Evolutionary conservation across 2,113 vertebrate genomes (phyloP), one percentile per base, ranked within the genome.

Genomic region (Oophaga pumilio): DNA sequence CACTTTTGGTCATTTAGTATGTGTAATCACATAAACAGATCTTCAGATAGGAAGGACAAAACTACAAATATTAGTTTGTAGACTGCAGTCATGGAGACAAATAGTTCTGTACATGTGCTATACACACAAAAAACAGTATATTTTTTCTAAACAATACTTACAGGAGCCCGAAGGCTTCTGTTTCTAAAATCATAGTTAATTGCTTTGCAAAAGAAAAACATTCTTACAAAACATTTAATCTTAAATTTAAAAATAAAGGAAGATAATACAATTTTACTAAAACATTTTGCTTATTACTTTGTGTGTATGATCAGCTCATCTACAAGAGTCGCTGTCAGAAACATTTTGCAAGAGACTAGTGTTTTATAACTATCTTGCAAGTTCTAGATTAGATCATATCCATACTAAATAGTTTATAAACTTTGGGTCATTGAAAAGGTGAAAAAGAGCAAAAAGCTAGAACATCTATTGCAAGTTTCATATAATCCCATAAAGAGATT

Each of bases 401-500:
- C 18, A 50, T 49, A 6, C 71, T 49, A 28, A 22, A 50, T 8
- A 74, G 71, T 74, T 74, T 50, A 50, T 49, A 50, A 73, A 50
- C 43, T 74, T 74, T 50, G 8, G 33, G 33, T 74, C 18, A 77
- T 52, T 53, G 49, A 22, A 77, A 77, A 77, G 76, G 49, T 77
- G 76, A 77, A 77, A 56, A 77, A 4, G n/a, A 10, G 20, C 28
- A 24, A 0, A 76, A 18, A 49, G 20, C 22, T 11, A 77, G 50
- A 53, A 6, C n/a, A 53, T 24, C 17, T 4, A 53, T 50, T 56
- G 76, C 10, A 77, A 15, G 76, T 8, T 53, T 14, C 20, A 77
- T 56, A 14, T 77, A 77, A 77, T 77, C 50, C n/a, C 13, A 15
- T 56, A 77, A 77, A 77, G 76, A 77, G 50, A 77, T 77, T n/a